These are phyloP conservation scores for Blastobasis adustella DNA, from an alignment of 2,888 invertebrate genomes.

Conservation along the genomic window DNA sequence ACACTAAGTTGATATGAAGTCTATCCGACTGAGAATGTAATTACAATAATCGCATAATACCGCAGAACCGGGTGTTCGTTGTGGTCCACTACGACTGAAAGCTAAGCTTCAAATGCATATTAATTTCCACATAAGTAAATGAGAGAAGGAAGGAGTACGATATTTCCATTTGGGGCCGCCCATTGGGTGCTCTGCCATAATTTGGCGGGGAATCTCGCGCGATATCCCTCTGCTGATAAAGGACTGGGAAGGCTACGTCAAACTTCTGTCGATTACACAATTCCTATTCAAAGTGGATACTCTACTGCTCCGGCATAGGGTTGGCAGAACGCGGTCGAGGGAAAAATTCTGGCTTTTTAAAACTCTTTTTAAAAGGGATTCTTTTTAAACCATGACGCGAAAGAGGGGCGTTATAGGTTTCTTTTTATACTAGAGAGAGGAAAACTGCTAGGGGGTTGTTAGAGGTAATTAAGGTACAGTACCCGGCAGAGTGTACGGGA, in stretches of 20 bases:
- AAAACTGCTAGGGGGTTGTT: too few relatives aligned
- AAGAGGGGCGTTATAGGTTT: too few relatives aligned
- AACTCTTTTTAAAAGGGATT: too few relatives aligned
- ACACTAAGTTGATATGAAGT: too few relatives aligned
- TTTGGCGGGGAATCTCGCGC: constrained; percentile 21
- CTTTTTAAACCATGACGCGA: too few relatives aligned
- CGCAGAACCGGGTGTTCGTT: too few relatives aligned
- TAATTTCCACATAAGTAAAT: constrained; percentile 4
- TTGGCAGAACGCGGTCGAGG: constrained; percentile 27
- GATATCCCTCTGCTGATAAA: constrained; percentile 37
- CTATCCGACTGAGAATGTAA: too few relatives aligned
- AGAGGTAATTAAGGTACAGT: too few relatives aligned
- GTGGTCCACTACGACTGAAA: too few relatives aligned
- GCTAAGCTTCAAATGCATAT: not conserved
- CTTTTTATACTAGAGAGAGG: too few relatives aligned
- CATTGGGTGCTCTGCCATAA: constrained; percentile 14
- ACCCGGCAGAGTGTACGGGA: too few relatives aligned
- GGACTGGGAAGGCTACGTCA: constrained; percentile 36
- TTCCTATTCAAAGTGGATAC: constrained; percentile 54
- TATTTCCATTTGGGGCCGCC: not conserved
- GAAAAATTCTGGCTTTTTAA: constrained; percentile 11
- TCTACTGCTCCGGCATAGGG: constrained; percentile 28
- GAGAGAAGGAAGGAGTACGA: not conserved
- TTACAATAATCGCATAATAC: too few relatives aligned
- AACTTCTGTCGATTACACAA: constrained; percentile 48